These are phyloP conservation scores for Drosophila niveifrons DNA, from an alignment of 2,888 invertebrate species.

Conservation along the genomic window DNA sequence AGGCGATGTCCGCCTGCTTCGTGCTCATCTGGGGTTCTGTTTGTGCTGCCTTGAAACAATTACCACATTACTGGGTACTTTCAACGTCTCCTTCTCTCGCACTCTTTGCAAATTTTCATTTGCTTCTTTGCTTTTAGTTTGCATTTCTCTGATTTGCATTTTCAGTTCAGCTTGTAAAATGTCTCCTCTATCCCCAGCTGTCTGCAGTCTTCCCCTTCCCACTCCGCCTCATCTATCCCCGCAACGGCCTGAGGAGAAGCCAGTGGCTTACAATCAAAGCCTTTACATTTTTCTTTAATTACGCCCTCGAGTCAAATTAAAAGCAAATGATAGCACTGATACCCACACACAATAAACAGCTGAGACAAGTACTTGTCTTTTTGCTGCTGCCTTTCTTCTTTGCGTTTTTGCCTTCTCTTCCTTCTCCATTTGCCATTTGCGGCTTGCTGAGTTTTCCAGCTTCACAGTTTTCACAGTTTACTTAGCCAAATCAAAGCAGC, in stretches of 20 bases:
- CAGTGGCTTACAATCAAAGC: constrained; percentile 69
- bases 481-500: constrained; percentile 77
- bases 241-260: constrained; percentile 5
- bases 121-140: constrained; percentile 32
- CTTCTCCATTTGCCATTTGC: constrained; percentile 36
- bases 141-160: constrained; percentile 64
- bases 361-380: constrained; percentile 25
- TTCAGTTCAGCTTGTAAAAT: constrained; percentile 18
- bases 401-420: constrained; percentile 2
- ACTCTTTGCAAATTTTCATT: constrained; percentile 28
- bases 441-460: constrained; percentile 47
- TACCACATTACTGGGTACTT: constrained; percentile 53
- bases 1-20: constrained; percentile 40
- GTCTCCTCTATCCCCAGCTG: constrained; percentile 8
- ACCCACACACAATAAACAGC: constrained; percentile 25
- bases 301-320: constrained; percentile 77
- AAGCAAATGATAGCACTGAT: constrained; percentile 70
- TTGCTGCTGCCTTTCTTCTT: not conserved
- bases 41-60: constrained; percentile 60
- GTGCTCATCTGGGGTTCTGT: constrained; percentile 15
- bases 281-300: constrained; percentile 78
- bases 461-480: constrained; percentile 61
- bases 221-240: not conserved
- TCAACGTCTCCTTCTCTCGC: not conserved
- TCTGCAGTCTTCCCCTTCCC: constrained; percentile 4